Percentiles rank a stretch among this genome's conserved stretches.
Evolutionary conservation across 2,888 invertebrate genomes (phyloP).

Genomic region (Phoronis australis): DNA sequence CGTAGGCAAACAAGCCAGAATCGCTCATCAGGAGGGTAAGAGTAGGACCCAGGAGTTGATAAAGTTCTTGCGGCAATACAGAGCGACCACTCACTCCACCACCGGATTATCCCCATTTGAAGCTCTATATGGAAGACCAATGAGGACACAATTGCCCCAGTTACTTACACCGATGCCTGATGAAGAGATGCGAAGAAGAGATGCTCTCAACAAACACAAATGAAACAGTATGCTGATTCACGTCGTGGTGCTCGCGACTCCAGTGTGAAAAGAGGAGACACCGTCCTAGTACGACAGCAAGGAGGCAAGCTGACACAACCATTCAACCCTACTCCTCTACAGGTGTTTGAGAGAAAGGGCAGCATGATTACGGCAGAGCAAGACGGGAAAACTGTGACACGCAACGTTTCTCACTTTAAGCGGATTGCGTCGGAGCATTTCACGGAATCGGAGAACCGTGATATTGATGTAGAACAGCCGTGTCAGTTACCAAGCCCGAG

Average conservation of each 20-base stretch:
- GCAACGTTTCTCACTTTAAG: slow-evolving; percentile 1
- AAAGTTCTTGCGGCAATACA: slow-evolving; percentile 5
- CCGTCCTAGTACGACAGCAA: slow-evolving; percentile 1
- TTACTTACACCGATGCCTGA: neutral
- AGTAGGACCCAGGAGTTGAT: slow-evolving; percentile 2
- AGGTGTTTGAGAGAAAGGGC: neutral
- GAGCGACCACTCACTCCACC: slow-evolving; percentile 2
- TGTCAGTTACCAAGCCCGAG: no score
- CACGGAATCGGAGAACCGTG: no score
- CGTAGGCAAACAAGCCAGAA: neutral
- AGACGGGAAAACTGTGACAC: neutral
- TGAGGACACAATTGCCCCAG: neutral
- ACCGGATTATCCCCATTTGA: slow-evolving; percentile 4
- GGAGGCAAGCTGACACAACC: slow-evolving; percentile 1
- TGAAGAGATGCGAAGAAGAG: neutral
- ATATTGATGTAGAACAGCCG: no score
- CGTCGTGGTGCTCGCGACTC: no score
- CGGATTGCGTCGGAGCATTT: no score
- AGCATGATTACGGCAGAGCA: neutral
- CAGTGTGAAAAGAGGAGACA: neutral
- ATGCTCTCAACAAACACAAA: neutral
- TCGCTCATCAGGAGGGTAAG: slow-evolving; percentile 1
- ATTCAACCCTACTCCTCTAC: neutral
- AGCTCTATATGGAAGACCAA: neutral
- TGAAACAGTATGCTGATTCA: slow-evolving; percentile 1